Percentiles rank a stretch among this genome's conserved stretches.
Evolutionary conservation across 2,888 invertebrate genomes (phyloP).

Genomic region (Gastracanthus pulcherrimus): DNA sequence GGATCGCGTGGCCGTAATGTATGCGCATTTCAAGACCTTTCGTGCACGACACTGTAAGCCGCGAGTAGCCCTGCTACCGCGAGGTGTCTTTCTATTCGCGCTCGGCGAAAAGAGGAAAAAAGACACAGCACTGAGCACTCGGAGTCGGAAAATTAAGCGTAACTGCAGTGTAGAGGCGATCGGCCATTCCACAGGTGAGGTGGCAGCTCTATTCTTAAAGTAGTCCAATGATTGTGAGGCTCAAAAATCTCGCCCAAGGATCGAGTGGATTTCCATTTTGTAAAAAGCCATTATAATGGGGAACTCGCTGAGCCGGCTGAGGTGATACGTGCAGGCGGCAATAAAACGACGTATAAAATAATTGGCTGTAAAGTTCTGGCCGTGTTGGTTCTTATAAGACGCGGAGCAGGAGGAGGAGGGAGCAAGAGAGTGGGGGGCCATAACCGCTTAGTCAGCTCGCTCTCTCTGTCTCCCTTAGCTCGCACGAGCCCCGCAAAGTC

Average conservation of each 20-base stretch:
- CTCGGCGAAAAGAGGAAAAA: not conserved
- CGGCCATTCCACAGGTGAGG: constrained; percentile 48
- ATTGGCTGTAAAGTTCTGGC: constrained; percentile 75
- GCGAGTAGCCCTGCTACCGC: constrained; percentile 54
- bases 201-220: constrained; percentile 20
- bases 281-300: constrained; percentile 23
- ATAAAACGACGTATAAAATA: constrained; percentile 74
- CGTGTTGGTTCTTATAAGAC: constrained; percentile 59
- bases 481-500: constrained; percentile 53
- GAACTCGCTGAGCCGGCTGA: not conserved
- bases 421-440: no score
- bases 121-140: no score
- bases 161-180: no score
- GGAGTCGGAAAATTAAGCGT: no score
- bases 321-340: constrained; percentile 62
- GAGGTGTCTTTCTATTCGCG: constrained; percentile 2
- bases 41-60: constrained; percentile 66
- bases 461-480: not conserved
- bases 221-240: constrained; percentile 33
- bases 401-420: constrained; percentile 32
- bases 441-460: constrained; percentile 25
- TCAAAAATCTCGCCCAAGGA: not conserved
- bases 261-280: constrained; percentile 44
- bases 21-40: constrained; percentile 74
- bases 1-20: constrained; percentile 75